Conservation (phyloP, 2,888 invertebrate species). For the Lepidonotus clava region DNA sequence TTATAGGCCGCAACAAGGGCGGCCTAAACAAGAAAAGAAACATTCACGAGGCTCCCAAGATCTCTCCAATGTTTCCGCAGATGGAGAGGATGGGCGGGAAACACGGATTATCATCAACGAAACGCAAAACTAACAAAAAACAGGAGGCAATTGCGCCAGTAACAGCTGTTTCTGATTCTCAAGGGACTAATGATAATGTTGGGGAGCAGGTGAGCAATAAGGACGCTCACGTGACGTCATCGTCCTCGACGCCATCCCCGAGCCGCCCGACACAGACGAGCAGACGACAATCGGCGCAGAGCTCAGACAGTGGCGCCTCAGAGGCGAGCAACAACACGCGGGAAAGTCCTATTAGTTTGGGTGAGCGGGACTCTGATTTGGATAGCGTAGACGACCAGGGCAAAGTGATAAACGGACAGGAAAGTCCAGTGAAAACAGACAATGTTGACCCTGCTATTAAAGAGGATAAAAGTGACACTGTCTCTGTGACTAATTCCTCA, state of each 20-base stretch:
- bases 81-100: background rate
- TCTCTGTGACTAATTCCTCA: background rate
- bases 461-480: background rate
- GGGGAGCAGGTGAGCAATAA: too few relatives aligned
- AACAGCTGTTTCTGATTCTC: background rate
- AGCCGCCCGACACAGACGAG: background rate
- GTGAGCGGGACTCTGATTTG: conserved; percentile 8
- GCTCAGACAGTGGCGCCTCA: conserved; percentile 43
- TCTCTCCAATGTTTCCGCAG: conserved; percentile 68
- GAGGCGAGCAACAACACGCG: conserved; percentile 54
- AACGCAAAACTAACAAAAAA: background rate
- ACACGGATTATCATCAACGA: background rate
- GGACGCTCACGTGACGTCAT: too few relatives aligned
- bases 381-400: background rate
- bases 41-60: conserved; percentile 73
- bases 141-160: background rate
- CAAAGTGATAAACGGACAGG: background rate
- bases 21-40: conserved; percentile 66
- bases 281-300: conserved; percentile 12
- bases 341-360: background rate
- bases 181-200: background rate
- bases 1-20: conserved; percentile 70
- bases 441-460: background rate
- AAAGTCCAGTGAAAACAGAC: background rate
- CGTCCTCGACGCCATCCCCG: background rate